Base-by-base conservation (phyloP, 2,113 vertebrate genomes). In the Diadophis punctatus region DNA sequence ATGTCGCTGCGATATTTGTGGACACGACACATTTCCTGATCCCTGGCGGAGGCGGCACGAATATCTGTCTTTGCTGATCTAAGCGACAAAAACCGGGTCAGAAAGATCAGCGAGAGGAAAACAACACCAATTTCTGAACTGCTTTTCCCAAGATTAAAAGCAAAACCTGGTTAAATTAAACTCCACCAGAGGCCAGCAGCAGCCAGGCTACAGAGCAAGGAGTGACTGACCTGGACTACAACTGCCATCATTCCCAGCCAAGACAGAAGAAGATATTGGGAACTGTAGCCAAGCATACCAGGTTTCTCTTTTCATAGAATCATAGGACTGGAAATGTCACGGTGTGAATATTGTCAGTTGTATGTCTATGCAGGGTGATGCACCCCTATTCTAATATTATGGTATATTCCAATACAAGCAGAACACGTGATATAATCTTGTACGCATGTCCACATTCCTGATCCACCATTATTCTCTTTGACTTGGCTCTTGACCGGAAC, bases 1-100 rank as follows among this genome's bases (percentile, higher is more conserved):
- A 99, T 1, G 99, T 99, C 86, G 99, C 99, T 95, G 99, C 99
- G 84, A 99, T 99, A 95, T 99, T 99, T 2, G 99, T 99, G 49
- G 99, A 98, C 53, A 99, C 98, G 3, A 99, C 98, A 95, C 99
- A 99, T 93, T 99, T 99, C 48, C 99, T 98, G 94, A 99, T 98
- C 93, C 98, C 97, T 49, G 95, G 93, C 84, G 99, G 99, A 22
- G 99, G 97, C 39, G 99, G 98, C 95, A 99, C 98, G 98, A 99
- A 99, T 95, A 99, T 99, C 95, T 98, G 98, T 94, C 97, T 98
- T 96, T 99, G 99, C 46, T 99, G 99, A 97, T 99, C 99, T 99
- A 91, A 90, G 95, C 96, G 34, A 87, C 27, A 30, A 87, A 52
- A 74, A 3, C 25, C 8, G 12, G 1, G 7, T 16, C 48, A n/a